Evolutionary conservation across 2,113 vertebrate genomes (phyloP).

Genomic region (Psilopogon haemacephalus): DNA sequence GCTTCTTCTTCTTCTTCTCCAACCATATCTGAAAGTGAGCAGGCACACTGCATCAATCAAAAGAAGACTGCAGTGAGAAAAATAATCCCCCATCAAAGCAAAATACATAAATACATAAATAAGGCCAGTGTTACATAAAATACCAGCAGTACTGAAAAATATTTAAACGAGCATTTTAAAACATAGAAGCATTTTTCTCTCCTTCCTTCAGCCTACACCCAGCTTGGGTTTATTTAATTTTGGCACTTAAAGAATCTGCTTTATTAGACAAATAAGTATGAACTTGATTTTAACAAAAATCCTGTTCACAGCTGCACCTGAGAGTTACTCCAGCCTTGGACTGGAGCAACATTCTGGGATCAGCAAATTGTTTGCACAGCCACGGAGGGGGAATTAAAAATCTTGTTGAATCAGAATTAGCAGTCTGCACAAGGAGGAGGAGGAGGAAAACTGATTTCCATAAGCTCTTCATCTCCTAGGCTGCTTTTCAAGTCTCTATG

Average conservation of each 20-base stretch:
- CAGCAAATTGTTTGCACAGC: slow-evolving; percentile 64
- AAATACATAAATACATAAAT: slow-evolving; percentile 78
- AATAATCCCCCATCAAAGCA: slow-evolving; percentile 79
- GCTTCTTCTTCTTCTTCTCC: slow-evolving; percentile 26
- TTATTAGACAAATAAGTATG: slow-evolving; percentile 70
- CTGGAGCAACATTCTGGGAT: slow-evolving; percentile 32
- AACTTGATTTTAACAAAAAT: slow-evolving; percentile 66
- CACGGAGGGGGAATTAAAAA: slow-evolving; percentile 32
- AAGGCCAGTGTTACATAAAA: slow-evolving; percentile 64
- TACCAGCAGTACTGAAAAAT: slow-evolving; percentile 59
- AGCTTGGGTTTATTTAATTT: slow-evolving; percentile 29
- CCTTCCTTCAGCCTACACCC: background rate
- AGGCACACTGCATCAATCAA: slow-evolving; percentile 76
- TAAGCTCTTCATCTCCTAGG: slow-evolving; percentile 59
- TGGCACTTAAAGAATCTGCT: slow-evolving; percentile 42
- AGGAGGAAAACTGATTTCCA: slow-evolving; percentile 52
- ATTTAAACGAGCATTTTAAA: slow-evolving; percentile 59
- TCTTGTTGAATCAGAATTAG: slow-evolving; percentile 37
- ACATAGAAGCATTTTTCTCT: slow-evolving; percentile 22
- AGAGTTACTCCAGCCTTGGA: slow-evolving; percentile 45
- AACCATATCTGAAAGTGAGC: slow-evolving; percentile 81
- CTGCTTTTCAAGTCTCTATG: slow-evolving; percentile 48
- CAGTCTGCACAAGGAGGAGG: background rate
- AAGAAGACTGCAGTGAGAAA: slow-evolving; percentile 67
- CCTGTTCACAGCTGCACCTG: slow-evolving; percentile 44